These are phyloP conservation scores for Lottia gigantea DNA, from an alignment of 2,888 invertebrate species.

Conservation along the genomic window DNA sequence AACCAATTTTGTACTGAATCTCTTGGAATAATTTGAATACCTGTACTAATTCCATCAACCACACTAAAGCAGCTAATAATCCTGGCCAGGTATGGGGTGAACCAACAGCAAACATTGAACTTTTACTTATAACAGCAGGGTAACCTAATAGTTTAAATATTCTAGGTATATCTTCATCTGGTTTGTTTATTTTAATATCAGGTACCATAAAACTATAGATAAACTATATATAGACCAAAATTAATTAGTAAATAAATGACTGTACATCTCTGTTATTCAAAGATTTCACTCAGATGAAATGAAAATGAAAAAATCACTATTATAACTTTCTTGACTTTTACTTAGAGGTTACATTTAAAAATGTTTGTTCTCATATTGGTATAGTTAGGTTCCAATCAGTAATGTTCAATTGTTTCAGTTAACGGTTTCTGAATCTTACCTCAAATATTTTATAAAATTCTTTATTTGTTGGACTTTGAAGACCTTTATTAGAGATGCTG, in stretches of 20 bases:
- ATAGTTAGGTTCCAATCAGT: no score
- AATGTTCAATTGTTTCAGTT: no score
- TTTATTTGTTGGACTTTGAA: slow-evolving; percentile 56
- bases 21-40: no score
- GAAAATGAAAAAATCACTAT: neutral
- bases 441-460: slow-evolving; percentile 63
- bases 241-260: slow-evolving; percentile 3
- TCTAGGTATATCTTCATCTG: slow-evolving; percentile 62
- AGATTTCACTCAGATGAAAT: no score
- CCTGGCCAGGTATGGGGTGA: slow-evolving; percentile 63
- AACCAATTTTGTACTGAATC: neutral
- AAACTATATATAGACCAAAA: slow-evolving; percentile 47
- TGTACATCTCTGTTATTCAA: neutral
- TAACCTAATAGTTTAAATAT: slow-evolving; percentile 57
- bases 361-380: no score
- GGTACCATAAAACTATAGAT: slow-evolving; percentile 46
- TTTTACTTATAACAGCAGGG: slow-evolving; percentile 60
- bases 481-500: slow-evolving; percentile 50
- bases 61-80: slow-evolving; percentile 57
- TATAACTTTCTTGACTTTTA: no score
- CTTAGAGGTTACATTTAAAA: no score
- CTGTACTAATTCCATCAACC: slow-evolving; percentile 49
- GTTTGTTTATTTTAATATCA: slow-evolving; percentile 49
- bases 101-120: slow-evolving; percentile 60
- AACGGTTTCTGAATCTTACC: slow-evolving; percentile 34